These are phyloP conservation scores for Psilanteris sp. DNA, from an alignment of 1,140 invertebrate genomes.

Conservation along the genomic window DNA sequence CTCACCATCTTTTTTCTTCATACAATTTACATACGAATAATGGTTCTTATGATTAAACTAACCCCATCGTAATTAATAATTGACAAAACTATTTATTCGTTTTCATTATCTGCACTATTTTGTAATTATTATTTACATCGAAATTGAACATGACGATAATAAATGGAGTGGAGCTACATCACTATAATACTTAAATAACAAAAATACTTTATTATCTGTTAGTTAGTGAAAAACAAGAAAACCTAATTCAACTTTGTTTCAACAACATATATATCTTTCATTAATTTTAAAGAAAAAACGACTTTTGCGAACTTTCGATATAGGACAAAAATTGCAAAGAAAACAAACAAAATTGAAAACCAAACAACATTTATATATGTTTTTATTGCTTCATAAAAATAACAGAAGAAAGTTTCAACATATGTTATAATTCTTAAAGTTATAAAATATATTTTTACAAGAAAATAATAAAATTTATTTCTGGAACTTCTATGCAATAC, in stretches of 20 bases:
- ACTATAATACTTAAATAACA: conserved; percentile 3
- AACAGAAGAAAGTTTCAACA: conserved; percentile 24
- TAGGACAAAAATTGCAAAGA: conserved; percentile 20
- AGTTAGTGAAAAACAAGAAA: conserved; percentile 14
- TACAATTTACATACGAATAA: background rate
- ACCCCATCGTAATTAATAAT: too few species aligned
- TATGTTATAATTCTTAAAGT: conserved; percentile 34
- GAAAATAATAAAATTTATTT: too few species aligned
- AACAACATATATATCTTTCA: conserved; percentile 16
- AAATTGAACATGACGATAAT: too few species aligned
- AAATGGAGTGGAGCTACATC: background rate
- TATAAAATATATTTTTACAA: too few species aligned
- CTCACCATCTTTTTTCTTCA: conserved; percentile 17
- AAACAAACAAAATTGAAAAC: conserved; percentile 42
- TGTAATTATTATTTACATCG: too few species aligned
- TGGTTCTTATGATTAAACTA: too few species aligned
- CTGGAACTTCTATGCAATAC: too few species aligned
- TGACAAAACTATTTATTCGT: too few species aligned
- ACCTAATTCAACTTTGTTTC: conserved; percentile 19
- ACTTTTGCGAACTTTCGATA: conserved; percentile 40
- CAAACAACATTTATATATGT: conserved; percentile 21
- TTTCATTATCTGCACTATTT: too few species aligned
- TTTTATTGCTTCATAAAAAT: conserved; percentile 34
- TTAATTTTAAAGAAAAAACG: conserved; percentile 23
- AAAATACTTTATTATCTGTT: conserved; percentile 10